A percentile compares a stretch with the other conserved stretches of the same genome.
These are phyloP conservation scores for Ciona savignyi DNA, from an alignment of 23 tunicate species.

Conservation along the genomic window DNA sequence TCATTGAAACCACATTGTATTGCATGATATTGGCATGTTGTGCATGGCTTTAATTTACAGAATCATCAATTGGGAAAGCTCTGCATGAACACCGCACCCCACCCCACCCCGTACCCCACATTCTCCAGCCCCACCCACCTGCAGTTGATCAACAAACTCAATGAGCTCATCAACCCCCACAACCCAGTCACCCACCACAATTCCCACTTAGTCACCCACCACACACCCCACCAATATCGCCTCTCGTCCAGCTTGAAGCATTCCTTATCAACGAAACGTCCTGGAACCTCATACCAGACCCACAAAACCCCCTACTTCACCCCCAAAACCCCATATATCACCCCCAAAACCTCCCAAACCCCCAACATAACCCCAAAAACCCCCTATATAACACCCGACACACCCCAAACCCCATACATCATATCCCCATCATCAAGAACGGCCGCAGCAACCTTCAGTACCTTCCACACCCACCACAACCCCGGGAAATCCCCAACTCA, in stretches of 20 bases:
- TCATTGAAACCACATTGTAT: background rate
- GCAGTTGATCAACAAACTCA: background rate
- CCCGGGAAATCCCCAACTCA: background rate
- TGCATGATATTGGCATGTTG: no score
- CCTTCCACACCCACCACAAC: background rate
- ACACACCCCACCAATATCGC: background rate
- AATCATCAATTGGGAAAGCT: background rate
- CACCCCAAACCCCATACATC: background rate
- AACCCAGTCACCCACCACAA: background rate
- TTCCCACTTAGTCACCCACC: no score
- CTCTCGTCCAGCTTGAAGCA: background rate
- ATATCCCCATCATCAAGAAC: slow-evolving; percentile 6
- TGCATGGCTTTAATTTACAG: background rate
- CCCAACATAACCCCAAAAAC: background rate
- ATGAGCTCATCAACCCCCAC: background rate
- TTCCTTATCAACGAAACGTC: background rate
- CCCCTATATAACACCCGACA: background rate
- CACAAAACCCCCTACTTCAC: slow-evolving; percentile 3
- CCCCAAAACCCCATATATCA: no score
- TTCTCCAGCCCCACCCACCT: background rate
- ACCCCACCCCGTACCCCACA: background rate
- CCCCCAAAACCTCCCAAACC: background rate
- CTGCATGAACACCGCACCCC: background rate
- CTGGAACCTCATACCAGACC: no score
- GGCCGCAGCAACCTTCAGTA: background rate